Evolutionary conservation across 2,113 vertebrate genomes (phyloP).

Genomic region (Xyrauchen texanus): DNA sequence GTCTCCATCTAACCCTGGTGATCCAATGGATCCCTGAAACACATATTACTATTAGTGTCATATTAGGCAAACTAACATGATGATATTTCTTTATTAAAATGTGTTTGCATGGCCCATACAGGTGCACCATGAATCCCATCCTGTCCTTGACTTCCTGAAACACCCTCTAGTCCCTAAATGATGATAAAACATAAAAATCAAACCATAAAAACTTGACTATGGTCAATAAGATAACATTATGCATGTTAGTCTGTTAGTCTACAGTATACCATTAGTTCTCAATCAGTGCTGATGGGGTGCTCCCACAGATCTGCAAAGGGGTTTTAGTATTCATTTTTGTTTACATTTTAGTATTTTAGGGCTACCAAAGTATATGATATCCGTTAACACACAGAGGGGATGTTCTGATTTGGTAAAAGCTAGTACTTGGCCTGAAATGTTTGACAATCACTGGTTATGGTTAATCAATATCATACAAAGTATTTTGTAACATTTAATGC

Average conservation of each 20-base stretch:
- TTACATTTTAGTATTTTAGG: too few species aligned
- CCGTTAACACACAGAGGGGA: too few species aligned
- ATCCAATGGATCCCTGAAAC: conserved; percentile 65
- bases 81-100: background rate
- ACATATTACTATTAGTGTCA: conserved; percentile 13
- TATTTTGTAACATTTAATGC: background rate
- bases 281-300: too few species aligned
- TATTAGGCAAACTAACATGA: background rate
- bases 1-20: conserved; percentile 62
- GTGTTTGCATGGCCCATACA: conserved; percentile 57
- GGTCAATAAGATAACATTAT: background rate
- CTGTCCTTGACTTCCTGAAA: conserved; percentile 64
- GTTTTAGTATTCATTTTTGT: too few species aligned
- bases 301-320: too few species aligned
- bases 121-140: conserved; percentile 65
- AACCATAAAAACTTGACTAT: background rate
- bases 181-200: conserved; percentile 17
- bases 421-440: too few species aligned
- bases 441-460: too few species aligned
- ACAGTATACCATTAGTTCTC: background rate
- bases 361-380: too few species aligned
- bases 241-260: background rate
- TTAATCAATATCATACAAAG: background rate
- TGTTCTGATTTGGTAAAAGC: too few species aligned
- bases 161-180: conserved; percentile 68